Evolutionary conservation across 2,797 vertebrate species (phyloP).

Genomic region (Pseudocheirus occidentalis): DNA sequence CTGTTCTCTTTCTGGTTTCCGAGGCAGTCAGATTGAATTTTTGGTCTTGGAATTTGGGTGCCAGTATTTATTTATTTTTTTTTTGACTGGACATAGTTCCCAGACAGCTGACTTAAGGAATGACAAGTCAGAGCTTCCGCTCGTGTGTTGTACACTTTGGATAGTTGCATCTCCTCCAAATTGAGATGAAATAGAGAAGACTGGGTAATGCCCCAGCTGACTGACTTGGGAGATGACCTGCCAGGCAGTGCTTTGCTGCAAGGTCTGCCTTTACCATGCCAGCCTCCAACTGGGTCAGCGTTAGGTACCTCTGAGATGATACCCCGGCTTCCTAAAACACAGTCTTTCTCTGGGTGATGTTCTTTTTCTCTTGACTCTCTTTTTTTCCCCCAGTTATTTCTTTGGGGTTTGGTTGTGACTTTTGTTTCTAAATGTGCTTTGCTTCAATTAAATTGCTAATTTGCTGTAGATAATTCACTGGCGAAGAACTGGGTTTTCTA

Average conservation of each 20-base stretch:
- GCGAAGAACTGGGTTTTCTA: neutral
- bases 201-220: neutral
- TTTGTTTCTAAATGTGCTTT: neutral
- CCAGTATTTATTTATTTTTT: neutral
- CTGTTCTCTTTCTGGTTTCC: neutral
- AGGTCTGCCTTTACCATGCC: neutral
- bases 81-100: neutral
- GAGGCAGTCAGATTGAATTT: neutral
- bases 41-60: neutral
- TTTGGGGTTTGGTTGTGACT: neutral
- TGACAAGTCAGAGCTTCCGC: neutral
- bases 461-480: neutral
- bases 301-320: neutral
- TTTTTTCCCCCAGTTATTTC: neutral
- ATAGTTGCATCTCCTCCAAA: neutral
- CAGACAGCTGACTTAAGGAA: neutral
- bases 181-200: neutral
- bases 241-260: neutral
- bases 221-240: neutral
- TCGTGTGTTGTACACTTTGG: neutral
- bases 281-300: neutral
- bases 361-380: neutral
- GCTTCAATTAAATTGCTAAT: neutral
- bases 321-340: neutral
- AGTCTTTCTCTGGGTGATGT: neutral